Evolutionary conservation across 1,140 invertebrate species (phyloP).

Genomic region (Atopsyche davidsoni): DNA sequence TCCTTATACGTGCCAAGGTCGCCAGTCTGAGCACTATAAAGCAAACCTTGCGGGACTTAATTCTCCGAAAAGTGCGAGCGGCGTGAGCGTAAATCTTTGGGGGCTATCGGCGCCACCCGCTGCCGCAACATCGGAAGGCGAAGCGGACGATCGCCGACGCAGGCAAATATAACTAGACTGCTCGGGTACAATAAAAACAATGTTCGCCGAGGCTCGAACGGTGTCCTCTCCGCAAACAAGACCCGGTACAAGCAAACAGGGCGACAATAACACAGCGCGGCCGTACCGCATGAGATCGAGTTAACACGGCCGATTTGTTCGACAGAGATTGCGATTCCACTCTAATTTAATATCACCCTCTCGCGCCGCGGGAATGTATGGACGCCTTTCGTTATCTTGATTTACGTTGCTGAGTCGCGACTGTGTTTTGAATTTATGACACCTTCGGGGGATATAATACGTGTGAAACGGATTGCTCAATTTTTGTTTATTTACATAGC

Average conservation of each 20-base stretch:
- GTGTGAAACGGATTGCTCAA: no score
- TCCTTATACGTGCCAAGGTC: neutral
- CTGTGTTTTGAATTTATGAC: slow-evolving; percentile 8
- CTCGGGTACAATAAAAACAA: slow-evolving; percentile 12
- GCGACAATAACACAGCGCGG: neutral
- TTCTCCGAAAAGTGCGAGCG: no score
- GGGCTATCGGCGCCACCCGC: slow-evolving; percentile 2
- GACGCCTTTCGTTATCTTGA: slow-evolving; percentile 16
- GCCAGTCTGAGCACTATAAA: neutral
- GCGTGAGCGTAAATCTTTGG: neutral
- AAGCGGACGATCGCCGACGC: neutral
- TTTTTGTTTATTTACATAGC: no score
- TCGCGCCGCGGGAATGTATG: slow-evolving; percentile 3
- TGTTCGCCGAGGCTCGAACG: neutral
- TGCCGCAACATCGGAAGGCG: slow-evolving; percentile 12
- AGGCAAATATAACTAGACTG: neutral
- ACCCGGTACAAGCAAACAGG: no score
- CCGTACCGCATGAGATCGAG: slow-evolving; percentile 12
- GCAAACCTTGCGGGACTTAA: neutral
- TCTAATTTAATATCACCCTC: slow-evolving; percentile 17
- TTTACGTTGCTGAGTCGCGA: slow-evolving; percentile 7
- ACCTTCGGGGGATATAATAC: slow-evolving; percentile 8
- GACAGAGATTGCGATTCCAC: slow-evolving; percentile 12
- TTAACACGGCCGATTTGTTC: slow-evolving; percentile 20
- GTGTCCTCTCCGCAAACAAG: slow-evolving; percentile 10